Conservation (phyloP, 2,888 invertebrate species). For the Coenonympha glycerion region DNA sequence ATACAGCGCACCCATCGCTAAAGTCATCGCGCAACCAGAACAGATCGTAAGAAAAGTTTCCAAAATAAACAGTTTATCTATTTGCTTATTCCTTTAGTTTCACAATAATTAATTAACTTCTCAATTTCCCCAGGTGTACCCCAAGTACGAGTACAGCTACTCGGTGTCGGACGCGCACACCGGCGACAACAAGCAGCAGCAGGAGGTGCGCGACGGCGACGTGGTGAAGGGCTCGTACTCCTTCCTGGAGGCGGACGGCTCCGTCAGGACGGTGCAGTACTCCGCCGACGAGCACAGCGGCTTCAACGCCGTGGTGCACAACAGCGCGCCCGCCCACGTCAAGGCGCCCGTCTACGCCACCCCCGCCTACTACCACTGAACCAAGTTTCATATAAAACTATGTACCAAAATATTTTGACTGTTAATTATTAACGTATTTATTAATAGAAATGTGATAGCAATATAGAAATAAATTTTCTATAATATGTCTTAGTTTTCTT, state of each 20-base stretch:
- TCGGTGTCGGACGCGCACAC: constrained; percentile 70
- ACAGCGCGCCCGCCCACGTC: constrained; percentile 44
- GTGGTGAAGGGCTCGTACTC: constrained; percentile 69
- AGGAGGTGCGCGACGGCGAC: constrained; percentile 68
- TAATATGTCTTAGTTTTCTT: background rate
- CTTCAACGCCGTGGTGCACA: constrained; percentile 50
- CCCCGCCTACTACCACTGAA: constrained; percentile 15
- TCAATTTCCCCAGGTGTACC: constrained; percentile 38
- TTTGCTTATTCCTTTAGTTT: background rate
- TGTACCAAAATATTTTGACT: constrained; percentile 17
- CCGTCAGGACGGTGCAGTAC: constrained; percentile 68
- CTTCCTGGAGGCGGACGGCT: constrained; percentile 68
- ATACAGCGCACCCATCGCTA: constrained; percentile 33
- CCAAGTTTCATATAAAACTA: background rate
- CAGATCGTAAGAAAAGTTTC: constrained; percentile 31
- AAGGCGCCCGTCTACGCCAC: constrained; percentile 35
- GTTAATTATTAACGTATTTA: constrained; percentile 25
- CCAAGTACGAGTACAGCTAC: constrained; percentile 65
- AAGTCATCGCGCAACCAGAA: constrained; percentile 35
- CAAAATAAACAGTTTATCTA: background rate
- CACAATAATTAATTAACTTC: background rate
- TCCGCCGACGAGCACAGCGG: constrained; percentile 67
- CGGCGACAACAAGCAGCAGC: constrained; percentile 71
- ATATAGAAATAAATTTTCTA: constrained; percentile 20
- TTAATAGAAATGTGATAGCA: too few species aligned